Conservation (phyloP, 2,888 invertebrate genomes). For the Drosophila neonasuta region DNA sequence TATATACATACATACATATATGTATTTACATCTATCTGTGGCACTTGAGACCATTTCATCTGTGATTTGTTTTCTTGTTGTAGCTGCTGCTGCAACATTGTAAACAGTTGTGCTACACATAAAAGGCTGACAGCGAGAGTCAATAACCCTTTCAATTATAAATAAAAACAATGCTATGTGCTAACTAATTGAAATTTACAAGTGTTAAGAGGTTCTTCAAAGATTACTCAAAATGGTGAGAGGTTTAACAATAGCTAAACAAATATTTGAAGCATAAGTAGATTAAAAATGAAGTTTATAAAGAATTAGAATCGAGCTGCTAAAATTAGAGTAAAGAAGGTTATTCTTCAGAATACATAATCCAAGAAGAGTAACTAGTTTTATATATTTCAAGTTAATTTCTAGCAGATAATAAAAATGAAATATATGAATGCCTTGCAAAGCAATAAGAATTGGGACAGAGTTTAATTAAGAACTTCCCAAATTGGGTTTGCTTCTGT, state of each 20-base stretch:
- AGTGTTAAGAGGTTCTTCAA: conserved; percentile 5
- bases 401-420: neutral
- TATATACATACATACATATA: neutral
- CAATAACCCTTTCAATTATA: conserved; percentile 45
- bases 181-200: conserved; percentile 7
- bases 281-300: neutral
- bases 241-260: neutral
- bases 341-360: no score
- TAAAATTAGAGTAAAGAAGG: neutral
- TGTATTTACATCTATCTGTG: conserved; percentile 5
- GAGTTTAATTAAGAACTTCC: neutral
- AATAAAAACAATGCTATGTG: conserved; percentile 16
- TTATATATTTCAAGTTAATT: neutral
- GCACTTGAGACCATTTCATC: conserved; percentile 57
- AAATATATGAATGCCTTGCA: neutral
- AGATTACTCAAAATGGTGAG: conserved; percentile 1
- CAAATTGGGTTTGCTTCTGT: neutral
- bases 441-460: neutral
- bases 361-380: no score
- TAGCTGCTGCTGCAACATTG: conserved; percentile 16
- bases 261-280: neutral
- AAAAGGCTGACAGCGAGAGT: conserved; percentile 26
- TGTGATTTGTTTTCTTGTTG: conserved; percentile 40
- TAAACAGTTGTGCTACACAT: conserved; percentile 31
- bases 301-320: neutral